Conservation (phyloP, 2,113 vertebrate genomes). For the Phaetusa simplex region DNA sequence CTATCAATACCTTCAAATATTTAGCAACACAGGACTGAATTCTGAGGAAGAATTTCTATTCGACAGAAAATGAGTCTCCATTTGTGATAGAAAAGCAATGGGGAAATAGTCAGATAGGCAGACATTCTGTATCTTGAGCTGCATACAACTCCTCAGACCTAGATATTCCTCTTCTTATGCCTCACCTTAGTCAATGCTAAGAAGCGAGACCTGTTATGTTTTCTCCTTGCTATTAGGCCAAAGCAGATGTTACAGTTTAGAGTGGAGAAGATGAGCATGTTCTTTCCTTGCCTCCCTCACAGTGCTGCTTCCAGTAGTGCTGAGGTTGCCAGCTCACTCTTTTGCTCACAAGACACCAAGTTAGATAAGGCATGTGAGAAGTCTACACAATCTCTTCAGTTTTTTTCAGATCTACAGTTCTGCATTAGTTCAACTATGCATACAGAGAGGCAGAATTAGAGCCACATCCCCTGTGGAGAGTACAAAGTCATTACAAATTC, state of each 20-base stretch:
- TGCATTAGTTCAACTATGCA: background rate
- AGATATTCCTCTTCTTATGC: background rate
- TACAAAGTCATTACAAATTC: background rate
- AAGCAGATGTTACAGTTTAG: background rate
- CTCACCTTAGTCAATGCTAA: background rate
- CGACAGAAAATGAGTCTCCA: background rate
- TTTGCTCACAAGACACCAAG: background rate
- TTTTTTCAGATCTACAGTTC: background rate
- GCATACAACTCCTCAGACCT: background rate
- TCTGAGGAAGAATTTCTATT: background rate
- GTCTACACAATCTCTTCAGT: background rate
- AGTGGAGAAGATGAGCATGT: background rate
- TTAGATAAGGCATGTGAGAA: background rate
- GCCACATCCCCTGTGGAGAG: background rate
- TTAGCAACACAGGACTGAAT: background rate
- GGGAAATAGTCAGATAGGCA: background rate
- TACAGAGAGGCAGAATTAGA: background rate
- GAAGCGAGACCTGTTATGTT: background rate
- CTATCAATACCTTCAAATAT: background rate
- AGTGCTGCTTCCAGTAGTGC: background rate
- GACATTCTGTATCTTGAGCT: background rate
- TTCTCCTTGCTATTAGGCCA: background rate
- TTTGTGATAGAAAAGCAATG: background rate
- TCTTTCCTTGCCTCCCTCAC: background rate
- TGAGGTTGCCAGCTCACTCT: background rate